Percentiles rank a stretch among this genome's conserved stretches.
Conservation (phyloP, 2,113 vertebrate species). For the Echinops telfairi region DNA sequence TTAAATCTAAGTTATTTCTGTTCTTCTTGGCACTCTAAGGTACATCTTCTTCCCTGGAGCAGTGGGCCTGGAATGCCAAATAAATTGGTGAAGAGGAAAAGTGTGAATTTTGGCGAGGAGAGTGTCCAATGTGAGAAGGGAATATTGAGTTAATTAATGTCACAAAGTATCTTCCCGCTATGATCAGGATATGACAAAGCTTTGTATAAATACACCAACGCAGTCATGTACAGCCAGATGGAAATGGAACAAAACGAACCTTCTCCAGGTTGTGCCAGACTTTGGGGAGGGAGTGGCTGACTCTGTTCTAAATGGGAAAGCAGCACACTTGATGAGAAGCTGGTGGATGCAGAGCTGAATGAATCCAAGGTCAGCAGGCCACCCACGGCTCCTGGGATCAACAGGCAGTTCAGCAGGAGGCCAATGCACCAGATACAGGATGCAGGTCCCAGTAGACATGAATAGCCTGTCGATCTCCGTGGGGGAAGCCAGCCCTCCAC, state of each 20-base stretch:
- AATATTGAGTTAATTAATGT: not conserved
- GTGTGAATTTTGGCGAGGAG: not conserved
- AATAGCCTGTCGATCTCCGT: no score
- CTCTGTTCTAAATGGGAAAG: not conserved
- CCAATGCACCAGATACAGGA: no score
- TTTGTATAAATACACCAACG: not conserved
- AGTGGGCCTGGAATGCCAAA: not conserved
- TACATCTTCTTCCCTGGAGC: not conserved
- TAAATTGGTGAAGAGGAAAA: not conserved
- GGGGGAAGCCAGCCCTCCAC: no score
- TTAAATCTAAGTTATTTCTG: constrained; percentile 23
- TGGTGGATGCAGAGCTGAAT: no score
- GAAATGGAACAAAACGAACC: constrained; percentile 1
- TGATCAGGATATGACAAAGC: not conserved
- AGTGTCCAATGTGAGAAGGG: not conserved
- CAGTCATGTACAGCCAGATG: not conserved
- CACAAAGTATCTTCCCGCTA: not conserved
- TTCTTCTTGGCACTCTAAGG: not conserved
- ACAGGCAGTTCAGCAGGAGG: no score
- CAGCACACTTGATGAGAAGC: no score
- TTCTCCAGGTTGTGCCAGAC: not conserved
- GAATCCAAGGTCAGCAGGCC: no score
- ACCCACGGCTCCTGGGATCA: no score
- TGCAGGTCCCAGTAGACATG: no score
- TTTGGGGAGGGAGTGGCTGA: not conserved